Evolutionary conservation across 1,140 invertebrate genomes (phyloP).

Genomic region (Diuraphis noxia): DNA sequence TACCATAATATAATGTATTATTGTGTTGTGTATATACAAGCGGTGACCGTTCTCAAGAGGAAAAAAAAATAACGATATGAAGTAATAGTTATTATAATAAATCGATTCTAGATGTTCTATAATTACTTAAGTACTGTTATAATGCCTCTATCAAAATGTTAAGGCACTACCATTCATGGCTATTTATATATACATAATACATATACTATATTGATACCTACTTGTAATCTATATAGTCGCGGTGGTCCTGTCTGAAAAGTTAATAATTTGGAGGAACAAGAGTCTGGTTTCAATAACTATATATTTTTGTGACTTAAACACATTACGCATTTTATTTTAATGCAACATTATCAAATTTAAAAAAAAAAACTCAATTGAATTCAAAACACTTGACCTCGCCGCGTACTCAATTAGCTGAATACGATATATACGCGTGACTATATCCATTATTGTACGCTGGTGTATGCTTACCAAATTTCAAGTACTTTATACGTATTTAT

Average conservation of each 20-base stretch:
- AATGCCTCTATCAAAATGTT: neutral
- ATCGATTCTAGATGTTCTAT: neutral
- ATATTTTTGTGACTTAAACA: neutral
- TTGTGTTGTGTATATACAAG: neutral
- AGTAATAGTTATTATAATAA: neutral
- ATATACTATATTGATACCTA: no score
- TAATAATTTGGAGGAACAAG: neutral
- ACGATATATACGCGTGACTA: neutral
- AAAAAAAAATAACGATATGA: neutral
- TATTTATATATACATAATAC: no score
- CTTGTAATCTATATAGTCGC: no score
- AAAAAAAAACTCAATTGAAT: neutral
- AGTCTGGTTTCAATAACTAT: neutral
- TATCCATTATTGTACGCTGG: neutral
- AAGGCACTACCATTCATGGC: no score
- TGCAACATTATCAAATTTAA: neutral
- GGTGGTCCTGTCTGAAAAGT: neutral
- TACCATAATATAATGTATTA: neutral
- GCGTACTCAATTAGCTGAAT: neutral
- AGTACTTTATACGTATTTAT: neutral
- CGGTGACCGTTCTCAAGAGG: neutral
- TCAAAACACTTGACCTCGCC: constrained; percentile 9
- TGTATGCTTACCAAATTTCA: neutral
- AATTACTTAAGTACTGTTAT: neutral
- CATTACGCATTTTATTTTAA: neutral